Base-by-base conservation (phyloP, 2,888 invertebrate species). In the Metacarcinus magister region DNA sequence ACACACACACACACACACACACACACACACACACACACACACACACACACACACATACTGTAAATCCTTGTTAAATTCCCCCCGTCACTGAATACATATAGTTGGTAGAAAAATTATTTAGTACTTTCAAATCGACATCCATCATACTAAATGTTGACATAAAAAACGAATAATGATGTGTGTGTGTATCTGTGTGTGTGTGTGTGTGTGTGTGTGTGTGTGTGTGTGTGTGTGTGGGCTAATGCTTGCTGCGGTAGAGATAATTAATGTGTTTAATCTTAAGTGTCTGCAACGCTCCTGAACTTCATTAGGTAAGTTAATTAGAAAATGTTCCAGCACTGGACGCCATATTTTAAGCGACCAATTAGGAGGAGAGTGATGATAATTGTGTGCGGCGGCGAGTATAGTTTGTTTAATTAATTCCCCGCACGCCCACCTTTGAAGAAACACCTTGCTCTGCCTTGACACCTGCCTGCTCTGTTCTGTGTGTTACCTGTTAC, bases 261-360 rank as follows among this genome's bases (percentile, higher is more conserved):
- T 82, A 32, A 82, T 32, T 82, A 32, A 82, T 82, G 82, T 28
- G 7, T 82, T 82, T 82, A 82, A 48, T 92, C 48, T 54, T 92
- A 92, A 92, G 54, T 48, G 92, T 32, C 92, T 54, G 48, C 54
- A 48, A 54, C 28, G 54, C 32, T 54, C 54, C 92, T 54, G 8
- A 54, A 54, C 32, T 48, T 92, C 48, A 92, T 92, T 93, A 93
- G 67, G 60, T 28, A 60, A 67, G 60, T 67, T 93, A 93, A 93
- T 93, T 67, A 93, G 19, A 39, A 39, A 93, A 60, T 92, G 54
- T 54, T 92, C 54, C 28, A 54, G 48, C 54, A 54, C 48, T 54
- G 54, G 92, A 82, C 82, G 10, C 48, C 28, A 48, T 54, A 54
- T 92, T 92, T 92, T 54, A 92, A 32, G 54, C 39, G 54, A n/a